Evolutionary conservation across 2,888 invertebrate species (phyloP).

Genomic region (Neoascia interrupta): DNA sequence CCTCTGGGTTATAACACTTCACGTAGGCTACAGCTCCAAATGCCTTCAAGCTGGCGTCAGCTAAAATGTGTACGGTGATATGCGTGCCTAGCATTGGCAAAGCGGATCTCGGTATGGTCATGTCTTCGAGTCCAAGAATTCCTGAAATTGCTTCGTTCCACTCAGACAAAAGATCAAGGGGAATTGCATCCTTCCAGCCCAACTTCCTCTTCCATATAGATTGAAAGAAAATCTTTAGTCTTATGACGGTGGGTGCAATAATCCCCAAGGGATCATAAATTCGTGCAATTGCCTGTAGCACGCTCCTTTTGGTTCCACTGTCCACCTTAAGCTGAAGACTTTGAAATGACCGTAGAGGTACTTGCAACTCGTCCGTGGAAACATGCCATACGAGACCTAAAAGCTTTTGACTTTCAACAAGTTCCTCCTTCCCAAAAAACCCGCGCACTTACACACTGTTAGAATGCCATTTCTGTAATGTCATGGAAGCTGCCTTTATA

Average conservation of each 20-base stretch:
- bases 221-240: conserved; percentile 5
- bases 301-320: conserved; percentile 4
- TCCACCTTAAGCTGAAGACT: not conserved
- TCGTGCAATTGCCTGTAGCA: conserved; percentile 20
- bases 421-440: not conserved
- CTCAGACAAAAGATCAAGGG: not conserved
- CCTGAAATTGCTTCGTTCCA: not conserved
- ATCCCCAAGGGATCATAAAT: conserved; percentile 12
- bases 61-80: conserved; percentile 13
- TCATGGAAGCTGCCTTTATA: conserved; percentile 7
- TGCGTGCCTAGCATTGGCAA: not conserved
- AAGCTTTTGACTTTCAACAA: conserved; percentile 6
- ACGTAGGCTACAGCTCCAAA: conserved; percentile 11
- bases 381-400: conserved; percentile 22
- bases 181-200: not conserved
- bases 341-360: conserved; percentile 6
- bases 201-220: conserved; percentile 2
- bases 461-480: not conserved
- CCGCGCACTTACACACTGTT: not conserved
- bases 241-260: conserved; percentile 5
- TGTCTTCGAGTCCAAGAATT: not conserved
- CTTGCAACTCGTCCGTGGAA: conserved; percentile 16
- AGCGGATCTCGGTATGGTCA: not conserved
- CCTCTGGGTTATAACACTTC: not conserved
- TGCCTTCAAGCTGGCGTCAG: conserved; percentile 12